phyloP scores from a whole-genome alignment of 2,797 vertebrate genomes.

The Trachops cirrhosus region DNA sequence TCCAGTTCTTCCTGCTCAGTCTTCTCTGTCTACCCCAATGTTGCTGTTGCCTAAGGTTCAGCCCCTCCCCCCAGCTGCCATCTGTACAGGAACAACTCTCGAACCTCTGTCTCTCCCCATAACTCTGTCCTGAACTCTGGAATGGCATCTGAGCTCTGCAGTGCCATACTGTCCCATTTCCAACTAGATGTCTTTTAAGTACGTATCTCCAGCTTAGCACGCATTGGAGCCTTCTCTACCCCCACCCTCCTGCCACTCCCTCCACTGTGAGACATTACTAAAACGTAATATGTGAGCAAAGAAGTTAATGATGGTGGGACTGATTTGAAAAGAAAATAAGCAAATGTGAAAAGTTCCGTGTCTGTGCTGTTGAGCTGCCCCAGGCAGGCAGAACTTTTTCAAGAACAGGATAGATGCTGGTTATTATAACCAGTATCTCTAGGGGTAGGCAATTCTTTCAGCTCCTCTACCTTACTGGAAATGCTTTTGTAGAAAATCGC shows the following conservation, averaged over 20 bases:
- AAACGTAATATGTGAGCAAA: neutral
- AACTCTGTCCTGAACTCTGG: neutral
- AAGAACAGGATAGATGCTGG: neutral
- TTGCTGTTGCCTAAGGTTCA: neutral
- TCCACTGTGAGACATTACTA: neutral
- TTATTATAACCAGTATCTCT: neutral
- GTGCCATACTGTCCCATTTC: neutral
- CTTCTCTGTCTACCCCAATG: neutral
- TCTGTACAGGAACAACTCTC: neutral
- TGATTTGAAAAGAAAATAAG: constrained; percentile 18
- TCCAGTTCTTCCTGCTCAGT: neutral
- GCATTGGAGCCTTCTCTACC: neutral
- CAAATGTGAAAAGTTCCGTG: neutral
- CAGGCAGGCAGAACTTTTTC: neutral
- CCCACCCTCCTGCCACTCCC: neutral
- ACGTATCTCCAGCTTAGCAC: neutral
- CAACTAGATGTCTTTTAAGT: neutral
- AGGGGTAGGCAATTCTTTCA: neutral
- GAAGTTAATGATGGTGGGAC: neutral
- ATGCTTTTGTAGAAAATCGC: constrained; percentile 32
- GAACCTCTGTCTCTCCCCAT: neutral
- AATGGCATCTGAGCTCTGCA: neutral
- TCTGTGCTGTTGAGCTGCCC: neutral
- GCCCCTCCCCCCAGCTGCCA: neutral
- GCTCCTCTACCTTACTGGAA: neutral